Base-by-base conservation (phyloP, 2,888 invertebrate genomes). In the Strigamia crassipes region DNA sequence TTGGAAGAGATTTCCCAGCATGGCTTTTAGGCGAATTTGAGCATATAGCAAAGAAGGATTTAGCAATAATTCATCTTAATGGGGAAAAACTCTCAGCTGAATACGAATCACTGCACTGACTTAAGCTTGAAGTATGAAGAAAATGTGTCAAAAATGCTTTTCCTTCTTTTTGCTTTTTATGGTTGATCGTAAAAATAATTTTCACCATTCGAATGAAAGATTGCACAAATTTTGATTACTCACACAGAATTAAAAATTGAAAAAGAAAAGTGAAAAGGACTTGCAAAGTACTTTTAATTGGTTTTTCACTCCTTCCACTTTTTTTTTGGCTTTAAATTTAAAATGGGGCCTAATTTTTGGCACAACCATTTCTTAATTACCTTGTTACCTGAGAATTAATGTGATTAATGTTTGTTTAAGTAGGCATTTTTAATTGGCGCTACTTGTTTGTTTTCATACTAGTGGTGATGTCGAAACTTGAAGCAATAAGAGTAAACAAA, bases 1-100 rank as follows among this genome's bases (percentile, higher is more conserved):
- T 56, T 56, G 56, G 56, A 56, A 56, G 56, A 56, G 56, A 56
- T 56, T 56, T 56, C 56, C 56, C 56, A 56, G 56, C 56, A 56
- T 56, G 56, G 56, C 56, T 56, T 56, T 56, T 56, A 56, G 56
- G 18, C 56, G 56, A 56, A 56, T 56, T 56, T 56, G 56, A 56
- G 56, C 56, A 56, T 56, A 56, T 18, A 56, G 56, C 56, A 56
- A 56, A 56, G 56, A 56, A 56, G 56, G 56, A 56, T 56, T 56
- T 56, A 56, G 56, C 56, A 56, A 56, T 56, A 56, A 56, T 56
- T 56, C 56, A 56, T 56, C 56, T 56, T 56, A 56, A 56, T 56
- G 56, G 56, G 21, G 56, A n/a, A 56, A 56, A 56, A 56, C 56
- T 56, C 56, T 56, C 56, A 56, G 56, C 56, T 56, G 56, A 56